Conservation (phyloP, 2,888 invertebrate species). For the Holacanthella duospinosa region DNA sequence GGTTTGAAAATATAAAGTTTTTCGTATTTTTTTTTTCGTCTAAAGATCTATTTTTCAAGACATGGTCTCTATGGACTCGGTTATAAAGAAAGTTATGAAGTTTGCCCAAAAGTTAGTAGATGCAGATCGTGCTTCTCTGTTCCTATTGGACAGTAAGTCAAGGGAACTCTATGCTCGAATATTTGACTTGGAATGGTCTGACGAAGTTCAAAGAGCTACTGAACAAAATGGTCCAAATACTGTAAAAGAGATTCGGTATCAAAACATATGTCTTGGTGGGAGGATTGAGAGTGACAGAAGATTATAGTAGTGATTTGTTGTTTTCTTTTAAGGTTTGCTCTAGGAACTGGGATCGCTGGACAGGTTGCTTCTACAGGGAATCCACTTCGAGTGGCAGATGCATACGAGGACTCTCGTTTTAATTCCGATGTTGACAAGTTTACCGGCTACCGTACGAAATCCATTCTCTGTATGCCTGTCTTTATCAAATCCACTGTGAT, state of each 20-base stretch:
- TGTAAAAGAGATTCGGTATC: conserved; percentile 7
- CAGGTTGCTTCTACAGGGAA: conserved; percentile 69
- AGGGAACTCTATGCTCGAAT: conserved; percentile 64
- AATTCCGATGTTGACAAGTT: conserved; percentile 59
- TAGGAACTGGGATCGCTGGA: conserved; percentile 72
- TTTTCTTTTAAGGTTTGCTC: conserved; percentile 54
- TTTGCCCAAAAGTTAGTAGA: conserved; percentile 69
- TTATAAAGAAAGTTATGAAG: conserved; percentile 72
- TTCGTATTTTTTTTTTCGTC: neutral
- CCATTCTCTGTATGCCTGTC: conserved; percentile 78
- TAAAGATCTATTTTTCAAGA: conserved; percentile 73
- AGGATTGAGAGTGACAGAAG: too few relatives aligned
- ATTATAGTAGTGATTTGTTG: too few relatives aligned
- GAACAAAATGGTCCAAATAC: neutral
- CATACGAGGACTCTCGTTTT: conserved; percentile 65
- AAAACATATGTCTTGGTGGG: too few relatives aligned
- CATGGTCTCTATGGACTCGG: conserved; percentile 58
- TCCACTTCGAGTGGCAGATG: conserved; percentile 68
- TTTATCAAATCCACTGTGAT: conserved; percentile 66
- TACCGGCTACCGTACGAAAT: conserved; percentile 47
- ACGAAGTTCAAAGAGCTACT: neutral
- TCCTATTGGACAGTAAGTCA: conserved; percentile 62
- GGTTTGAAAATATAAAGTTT: too few relatives aligned
- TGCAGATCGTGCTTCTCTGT: conserved; percentile 73
- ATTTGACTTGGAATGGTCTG: conserved; percentile 54